phyloP scores from a whole-genome alignment of 1,140 invertebrate genomes.

The Varroa destructor region DNA sequence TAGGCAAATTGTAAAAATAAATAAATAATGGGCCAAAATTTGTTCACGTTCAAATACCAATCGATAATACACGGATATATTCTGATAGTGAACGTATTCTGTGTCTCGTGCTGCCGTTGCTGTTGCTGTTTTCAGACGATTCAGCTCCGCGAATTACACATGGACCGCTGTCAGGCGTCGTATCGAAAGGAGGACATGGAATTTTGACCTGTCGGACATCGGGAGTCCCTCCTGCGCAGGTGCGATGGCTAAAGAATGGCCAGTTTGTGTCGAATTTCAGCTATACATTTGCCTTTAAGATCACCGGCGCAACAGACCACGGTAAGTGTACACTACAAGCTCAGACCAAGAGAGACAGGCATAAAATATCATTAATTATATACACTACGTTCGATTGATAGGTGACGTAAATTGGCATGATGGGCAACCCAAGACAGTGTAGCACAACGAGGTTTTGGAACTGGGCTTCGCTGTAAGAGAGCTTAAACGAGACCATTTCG shows the following conservation, averaged over 20 bases:
- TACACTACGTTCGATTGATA: too few species aligned
- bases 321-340: background rate
- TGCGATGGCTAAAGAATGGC: slow-evolving; percentile 19
- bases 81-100: background rate
- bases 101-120: background rate
- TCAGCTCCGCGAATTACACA: slow-evolving; percentile 22
- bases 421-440: too few species aligned
- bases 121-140: slow-evolving; percentile 4
- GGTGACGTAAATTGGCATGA: too few species aligned
- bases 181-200: background rate
- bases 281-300: background rate
- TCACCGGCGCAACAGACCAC: background rate
- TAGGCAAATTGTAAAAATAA: too few species aligned
- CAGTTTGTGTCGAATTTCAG: slow-evolving; percentile 5
- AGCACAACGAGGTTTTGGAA: too few species aligned
- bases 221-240: slow-evolving; percentile 14
- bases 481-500: too few species aligned
- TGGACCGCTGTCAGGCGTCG: background rate
- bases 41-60: too few species aligned
- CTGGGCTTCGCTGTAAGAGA: too few species aligned
- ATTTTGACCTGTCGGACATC: slow-evolving; percentile 1
- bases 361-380: too few species aligned
- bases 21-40: too few species aligned
- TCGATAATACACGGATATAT: too few species aligned
- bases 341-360: too few species aligned